A percentile compares a stretch with the other conserved stretches of the same genome.
These are phyloP conservation scores for Acropternis orthonyx DNA, from an alignment of 2,797 vertebrate species.

Conservation along the genomic window DNA sequence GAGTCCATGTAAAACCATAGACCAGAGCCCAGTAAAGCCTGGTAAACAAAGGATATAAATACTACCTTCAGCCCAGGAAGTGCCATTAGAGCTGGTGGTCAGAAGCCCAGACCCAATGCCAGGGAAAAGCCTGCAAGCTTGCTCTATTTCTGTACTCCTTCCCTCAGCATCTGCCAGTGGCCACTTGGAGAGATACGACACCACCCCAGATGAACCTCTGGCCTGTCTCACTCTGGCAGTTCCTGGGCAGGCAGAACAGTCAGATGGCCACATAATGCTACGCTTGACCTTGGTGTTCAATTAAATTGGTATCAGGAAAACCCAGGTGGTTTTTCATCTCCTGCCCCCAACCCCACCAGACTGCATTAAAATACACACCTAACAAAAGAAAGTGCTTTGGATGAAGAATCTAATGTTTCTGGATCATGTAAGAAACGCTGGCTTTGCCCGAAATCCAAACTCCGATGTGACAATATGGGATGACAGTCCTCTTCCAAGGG, in stretches of 20 bases:
- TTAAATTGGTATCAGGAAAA: not conserved
- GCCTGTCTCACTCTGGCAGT: not conserved
- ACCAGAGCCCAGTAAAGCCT: not conserved
- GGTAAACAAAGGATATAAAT: conserved; percentile 20
- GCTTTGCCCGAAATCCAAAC: conserved; percentile 92
- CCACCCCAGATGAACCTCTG: not conserved
- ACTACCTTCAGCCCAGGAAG: not conserved
- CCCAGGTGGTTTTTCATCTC: fast-evolving
- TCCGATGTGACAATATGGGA: conserved; percentile 87
- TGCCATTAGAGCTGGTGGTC: not conserved
- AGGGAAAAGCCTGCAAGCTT: not conserved
- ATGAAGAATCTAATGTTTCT: conserved; percentile 84
- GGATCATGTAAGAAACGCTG: conserved; percentile 92
- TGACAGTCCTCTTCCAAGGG: conserved; percentile 88
- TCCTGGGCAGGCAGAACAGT: not conserved
- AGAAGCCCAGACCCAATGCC: not conserved
- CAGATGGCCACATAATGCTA: not conserved
- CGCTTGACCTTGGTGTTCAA: not conserved
- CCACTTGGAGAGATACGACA: not conserved
- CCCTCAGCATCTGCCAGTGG: not conserved
- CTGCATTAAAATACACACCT: conserved; percentile 73
- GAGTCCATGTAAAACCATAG: not conserved
- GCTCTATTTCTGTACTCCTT: conserved; percentile 18
- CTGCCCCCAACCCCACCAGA: not conserved
- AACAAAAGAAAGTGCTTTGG: conserved; percentile 87